A percentile compares a stretch with the other conserved stretches of the same genome.
phyloP scores from a whole-genome alignment of 2,113 vertebrate genomes.

The Caretta caretta region DNA sequence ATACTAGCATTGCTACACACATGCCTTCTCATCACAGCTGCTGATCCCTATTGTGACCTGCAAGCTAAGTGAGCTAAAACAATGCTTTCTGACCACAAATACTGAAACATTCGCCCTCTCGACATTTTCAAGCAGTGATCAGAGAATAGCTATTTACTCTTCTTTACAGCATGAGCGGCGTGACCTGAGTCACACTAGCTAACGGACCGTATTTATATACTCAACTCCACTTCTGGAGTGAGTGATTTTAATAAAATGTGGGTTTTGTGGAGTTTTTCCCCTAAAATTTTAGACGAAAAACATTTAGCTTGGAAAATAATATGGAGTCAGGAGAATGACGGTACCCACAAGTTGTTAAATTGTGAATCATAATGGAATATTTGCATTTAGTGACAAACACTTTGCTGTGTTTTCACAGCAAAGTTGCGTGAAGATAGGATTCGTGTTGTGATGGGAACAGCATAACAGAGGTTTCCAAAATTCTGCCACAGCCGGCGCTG shows the following conservation, averaged over 20 bases:
- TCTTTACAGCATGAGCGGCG: slow-evolving; percentile 1
- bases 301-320: neutral
- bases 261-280: neutral
- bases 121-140: neutral
- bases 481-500: neutral
- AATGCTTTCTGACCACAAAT: slow-evolving; percentile 51
- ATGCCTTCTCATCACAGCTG: neutral
- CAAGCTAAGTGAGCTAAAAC: slow-evolving; percentile 35
- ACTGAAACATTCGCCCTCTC: neutral
- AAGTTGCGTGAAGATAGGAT: neutral
- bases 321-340: slow-evolving; percentile 1
- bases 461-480: neutral
- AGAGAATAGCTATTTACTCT: slow-evolving; percentile 6
- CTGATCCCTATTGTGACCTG: neutral
- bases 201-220: neutral
- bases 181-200: slow-evolving; percentile 12
- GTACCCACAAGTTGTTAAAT: slow-evolving; percentile 3
- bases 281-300: neutral
- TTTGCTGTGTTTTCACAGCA: neutral
- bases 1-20: neutral
- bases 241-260: neutral
- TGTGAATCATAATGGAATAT: neutral
- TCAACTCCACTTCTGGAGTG: slow-evolving; percentile 27
- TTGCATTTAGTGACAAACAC: neutral
- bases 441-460: neutral